Base-by-base conservation (phyloP, 2,113 vertebrate genomes). In the Apus apus region DNA sequence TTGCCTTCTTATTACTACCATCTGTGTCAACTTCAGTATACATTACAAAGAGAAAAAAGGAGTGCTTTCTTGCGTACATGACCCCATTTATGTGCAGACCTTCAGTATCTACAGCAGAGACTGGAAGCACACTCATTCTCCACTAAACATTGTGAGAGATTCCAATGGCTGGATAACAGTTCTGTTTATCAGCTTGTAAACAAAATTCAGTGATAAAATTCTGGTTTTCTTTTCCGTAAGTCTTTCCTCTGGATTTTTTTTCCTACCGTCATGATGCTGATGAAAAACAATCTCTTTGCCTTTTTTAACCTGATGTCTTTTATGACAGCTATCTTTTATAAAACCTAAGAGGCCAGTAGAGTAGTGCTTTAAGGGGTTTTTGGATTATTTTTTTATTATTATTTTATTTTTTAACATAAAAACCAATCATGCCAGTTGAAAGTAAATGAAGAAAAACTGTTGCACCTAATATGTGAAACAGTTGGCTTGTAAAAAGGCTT, bases 21-120 rank as follows among this genome's bases (percentile, higher is more conserved):
- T 97, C 93, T 97, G 95, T 97, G 97, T 96, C 96, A 97, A 94
- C 85, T 94, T 87, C 83, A 88, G 76, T 76, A 83, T 95, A 48
- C 11, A 16, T 81, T 90, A 58, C 54, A 54, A 80, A 87, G 22
- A 89, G n/a, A 57, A 74, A 94, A 77, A 83, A 89, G 57, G 38
- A 85, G 64, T 14, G 21, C 34, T 46, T 77, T 81, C 73, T 90
- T 93, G 89, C 53, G 29, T 95, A 92, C 51, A 32, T 96, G 89
- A 95, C 66, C 93, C 54, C 0, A 0, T 19, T 77, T 81, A 80
- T 30, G 45, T 94, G 83, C 79, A 67, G 73, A 67, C 61, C 70
- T 94, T 81, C 61, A 45, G 19, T 74, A 85, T 53, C 85, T 90
- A 38, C 78, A 90, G 80, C 79, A 65, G 34, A 61, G 81, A 51